A percentile compares a stretch with the other conserved stretches of the same genome.
phyloP scores from a whole-genome alignment of 1,140 invertebrate species.

The Harpegnathos saltator region DNA sequence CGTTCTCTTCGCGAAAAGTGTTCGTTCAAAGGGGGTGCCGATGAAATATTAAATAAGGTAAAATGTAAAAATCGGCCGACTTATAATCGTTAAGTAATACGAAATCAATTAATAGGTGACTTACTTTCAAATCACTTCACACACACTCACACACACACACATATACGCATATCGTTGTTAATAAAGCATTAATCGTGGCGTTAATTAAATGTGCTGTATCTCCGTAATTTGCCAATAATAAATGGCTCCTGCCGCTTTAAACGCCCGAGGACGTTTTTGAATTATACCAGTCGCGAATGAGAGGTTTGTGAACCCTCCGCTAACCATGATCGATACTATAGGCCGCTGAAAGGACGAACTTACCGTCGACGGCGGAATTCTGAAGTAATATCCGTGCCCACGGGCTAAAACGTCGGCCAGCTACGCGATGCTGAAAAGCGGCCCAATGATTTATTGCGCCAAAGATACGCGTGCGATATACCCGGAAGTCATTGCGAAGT shows the following conservation, averaged over 20 bases:
- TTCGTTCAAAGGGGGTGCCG: neutral
- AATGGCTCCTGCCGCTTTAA: constrained; percentile 10
- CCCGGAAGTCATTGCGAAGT: constrained; percentile 64
- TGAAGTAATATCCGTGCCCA: constrained; percentile 65
- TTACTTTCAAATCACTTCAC: neutral
- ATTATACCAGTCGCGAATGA: constrained; percentile 22
- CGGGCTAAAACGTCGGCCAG: constrained; percentile 46
- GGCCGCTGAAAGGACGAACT: constrained; percentile 37
- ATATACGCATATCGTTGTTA: neutral
- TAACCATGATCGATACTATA: constrained; percentile 48
- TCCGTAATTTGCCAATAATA: neutral
- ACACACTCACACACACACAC: too few relatives aligned
- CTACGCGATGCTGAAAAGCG: constrained; percentile 53
- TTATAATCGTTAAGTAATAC: neutral
- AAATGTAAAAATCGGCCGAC: neutral
- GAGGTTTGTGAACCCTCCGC: constrained; percentile 34
- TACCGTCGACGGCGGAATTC: constrained; percentile 60
- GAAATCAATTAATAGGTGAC: neutral
- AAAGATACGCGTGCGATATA: constrained; percentile 60
- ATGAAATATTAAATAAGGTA: constrained; percentile 17
- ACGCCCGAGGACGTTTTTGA: constrained; percentile 26
- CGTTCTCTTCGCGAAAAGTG: neutral
- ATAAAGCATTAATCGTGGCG: neutral
- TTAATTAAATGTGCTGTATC: neutral
- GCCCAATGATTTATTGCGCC: constrained; percentile 67